These are phyloP conservation scores for Heliconius charithonia DNA, from an alignment of 2,888 invertebrate species.

Conservation along the genomic window DNA sequence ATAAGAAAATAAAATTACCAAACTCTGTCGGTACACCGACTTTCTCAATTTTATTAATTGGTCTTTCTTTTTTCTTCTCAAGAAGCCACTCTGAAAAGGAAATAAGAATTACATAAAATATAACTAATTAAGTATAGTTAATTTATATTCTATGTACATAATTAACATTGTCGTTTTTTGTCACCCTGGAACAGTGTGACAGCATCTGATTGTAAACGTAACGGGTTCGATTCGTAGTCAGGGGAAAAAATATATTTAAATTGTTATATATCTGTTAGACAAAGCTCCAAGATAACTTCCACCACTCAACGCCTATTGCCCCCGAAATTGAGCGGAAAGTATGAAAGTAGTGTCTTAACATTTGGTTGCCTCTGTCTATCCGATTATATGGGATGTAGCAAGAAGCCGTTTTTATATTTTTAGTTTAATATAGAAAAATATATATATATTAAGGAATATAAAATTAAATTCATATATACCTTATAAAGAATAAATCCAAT, in stretches of 20 bases:
- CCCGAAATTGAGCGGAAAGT: too few relatives aligned
- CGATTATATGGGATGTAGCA: background rate
- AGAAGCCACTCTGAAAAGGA: conserved; percentile 49
- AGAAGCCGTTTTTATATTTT: background rate
- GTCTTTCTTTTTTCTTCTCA: conserved; percentile 52
- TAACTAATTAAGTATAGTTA: background rate
- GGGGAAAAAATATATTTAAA: background rate
- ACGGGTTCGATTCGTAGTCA: background rate
- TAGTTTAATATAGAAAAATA: background rate
- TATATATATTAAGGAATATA: too few relatives aligned
- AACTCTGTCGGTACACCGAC: conserved; percentile 46
- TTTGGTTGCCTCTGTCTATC: background rate
- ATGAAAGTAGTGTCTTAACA: background rate
- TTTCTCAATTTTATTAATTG: conserved; percentile 48
- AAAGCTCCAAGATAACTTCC: background rate
- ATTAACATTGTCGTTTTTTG: too few relatives aligned
- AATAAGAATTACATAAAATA: background rate
- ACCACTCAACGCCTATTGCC: too few relatives aligned
- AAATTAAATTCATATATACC: conserved; percentile 38
- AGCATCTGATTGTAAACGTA: background rate
- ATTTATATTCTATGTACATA: too few relatives aligned
- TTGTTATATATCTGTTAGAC: background rate
- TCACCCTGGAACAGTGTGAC: too few relatives aligned
- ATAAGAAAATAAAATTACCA: conserved; percentile 42
- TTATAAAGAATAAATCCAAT: conserved; percentile 48